Evolutionary conservation across 2,888 invertebrate genomes (phyloP).

Genomic region (Trichopria drosophilae): DNA sequence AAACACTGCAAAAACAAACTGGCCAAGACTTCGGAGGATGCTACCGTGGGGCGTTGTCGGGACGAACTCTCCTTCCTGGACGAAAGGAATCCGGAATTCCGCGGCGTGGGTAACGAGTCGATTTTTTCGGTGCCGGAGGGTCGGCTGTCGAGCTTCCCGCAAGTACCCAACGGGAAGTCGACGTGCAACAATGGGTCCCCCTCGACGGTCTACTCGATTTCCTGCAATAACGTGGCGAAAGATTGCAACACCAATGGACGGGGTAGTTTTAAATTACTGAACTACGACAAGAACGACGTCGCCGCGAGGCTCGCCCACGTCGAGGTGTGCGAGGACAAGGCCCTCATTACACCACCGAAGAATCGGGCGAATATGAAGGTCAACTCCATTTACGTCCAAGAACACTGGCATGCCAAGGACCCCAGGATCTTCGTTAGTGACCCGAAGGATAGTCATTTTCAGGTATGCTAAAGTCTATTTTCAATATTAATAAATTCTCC

Average conservation of each 20-base stretch:
- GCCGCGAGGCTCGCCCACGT: slow-evolving; percentile 41
- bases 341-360: slow-evolving; percentile 42
- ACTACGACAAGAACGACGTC: slow-evolving; percentile 42
- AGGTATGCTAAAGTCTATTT: too few species aligned
- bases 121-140: slow-evolving; percentile 33
- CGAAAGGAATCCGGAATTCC: too few species aligned
- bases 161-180: too few species aligned
- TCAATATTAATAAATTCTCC: too few species aligned
- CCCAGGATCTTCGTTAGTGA: slow-evolving; percentile 47
- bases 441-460: slow-evolving; percentile 48
- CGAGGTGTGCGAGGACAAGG: slow-evolving; percentile 43
- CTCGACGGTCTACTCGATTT: slow-evolving; percentile 38
- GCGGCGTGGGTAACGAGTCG: slow-evolving; percentile 33
- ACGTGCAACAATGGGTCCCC: too few species aligned
- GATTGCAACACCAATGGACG: slow-evolving; percentile 12
- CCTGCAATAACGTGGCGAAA: slow-evolving; percentile 40
- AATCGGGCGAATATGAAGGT: slow-evolving; percentile 51
- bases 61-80: not conserved
- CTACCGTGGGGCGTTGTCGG: too few species aligned
- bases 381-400: slow-evolving; percentile 56
- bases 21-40: slow-evolving; percentile 3
- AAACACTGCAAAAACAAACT: slow-evolving; percentile 48
- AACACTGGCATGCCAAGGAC: slow-evolving; percentile 51
- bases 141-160: slow-evolving; percentile 34
- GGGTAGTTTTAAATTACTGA: slow-evolving; percentile 34